Percentiles rank a stretch among this genome's conserved stretches.
Conservation (phyloP, 2,888 invertebrate genomes). For the Thyatira batis region DNA sequence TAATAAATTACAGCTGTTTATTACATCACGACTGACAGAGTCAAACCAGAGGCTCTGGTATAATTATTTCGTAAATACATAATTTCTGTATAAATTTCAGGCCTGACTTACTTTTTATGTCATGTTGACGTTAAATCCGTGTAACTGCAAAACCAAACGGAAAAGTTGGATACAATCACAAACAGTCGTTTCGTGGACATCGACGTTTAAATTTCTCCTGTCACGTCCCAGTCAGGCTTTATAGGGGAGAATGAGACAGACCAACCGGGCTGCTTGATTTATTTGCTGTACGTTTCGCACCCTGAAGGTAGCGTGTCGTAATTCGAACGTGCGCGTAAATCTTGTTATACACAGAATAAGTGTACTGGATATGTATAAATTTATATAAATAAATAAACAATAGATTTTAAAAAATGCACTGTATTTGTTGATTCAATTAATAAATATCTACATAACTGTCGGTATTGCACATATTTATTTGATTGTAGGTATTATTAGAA, state of each 20-base stretch:
- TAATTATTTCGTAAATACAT: not conserved
- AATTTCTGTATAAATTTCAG: not conserved
- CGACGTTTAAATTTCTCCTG: slow-evolving; percentile 39
- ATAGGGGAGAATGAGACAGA: slow-evolving; percentile 49
- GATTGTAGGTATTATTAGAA: too few species aligned
- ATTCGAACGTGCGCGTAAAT: slow-evolving; percentile 61
- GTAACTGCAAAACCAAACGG: not conserved
- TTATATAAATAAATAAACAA: not conserved
- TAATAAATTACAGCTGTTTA: slow-evolving; percentile 28
- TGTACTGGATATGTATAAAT: slow-evolving; percentile 8
- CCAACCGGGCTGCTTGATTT: slow-evolving; percentile 56
- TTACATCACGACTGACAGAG: slow-evolving; percentile 5
- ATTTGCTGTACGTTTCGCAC: slow-evolving; percentile 51
- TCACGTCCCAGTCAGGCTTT: slow-evolving; percentile 49
- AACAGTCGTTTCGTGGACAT: slow-evolving; percentile 10
- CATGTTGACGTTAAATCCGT: too few species aligned
- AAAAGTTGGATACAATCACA: not conserved
- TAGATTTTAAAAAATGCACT: too few species aligned
- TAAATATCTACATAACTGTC: too few species aligned
- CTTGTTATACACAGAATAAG: slow-evolving; percentile 40
- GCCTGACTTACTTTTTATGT: too few species aligned
- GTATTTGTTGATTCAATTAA: too few species aligned
- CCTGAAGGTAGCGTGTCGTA: slow-evolving; percentile 53
- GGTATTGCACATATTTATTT: too few species aligned
- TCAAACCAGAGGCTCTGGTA: not conserved